Percentiles rank a stretch among this genome's conserved stretches.
These are phyloP conservation scores for Callyntrura sp. DNA, from an alignment of 2,888 invertebrate genomes.

Conservation along the genomic window DNA sequence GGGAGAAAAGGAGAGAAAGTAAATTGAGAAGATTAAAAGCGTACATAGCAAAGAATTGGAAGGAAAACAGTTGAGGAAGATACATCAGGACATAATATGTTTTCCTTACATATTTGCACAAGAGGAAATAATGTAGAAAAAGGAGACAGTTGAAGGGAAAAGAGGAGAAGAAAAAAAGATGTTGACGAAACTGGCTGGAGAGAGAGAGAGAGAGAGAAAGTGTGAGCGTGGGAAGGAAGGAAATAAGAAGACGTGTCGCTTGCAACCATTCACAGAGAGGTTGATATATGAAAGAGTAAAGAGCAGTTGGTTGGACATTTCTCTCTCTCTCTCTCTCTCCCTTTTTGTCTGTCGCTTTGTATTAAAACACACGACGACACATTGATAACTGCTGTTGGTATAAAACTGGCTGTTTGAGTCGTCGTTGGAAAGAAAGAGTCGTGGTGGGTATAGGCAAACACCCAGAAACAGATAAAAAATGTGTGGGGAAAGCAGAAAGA, in stretches of 20 bases:
- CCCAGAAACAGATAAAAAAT: background rate
- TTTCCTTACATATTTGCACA: conserved; percentile 56
- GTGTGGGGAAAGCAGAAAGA: background rate
- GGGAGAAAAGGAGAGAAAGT: conserved; percentile 63
- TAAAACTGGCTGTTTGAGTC: conserved; percentile 4
- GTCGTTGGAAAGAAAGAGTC: background rate
- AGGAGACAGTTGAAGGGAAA: background rate
- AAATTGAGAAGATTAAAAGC: conserved; percentile 68
- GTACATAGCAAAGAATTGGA: background rate
- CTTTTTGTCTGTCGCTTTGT: background rate
- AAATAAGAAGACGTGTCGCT: conserved; percentile 55
- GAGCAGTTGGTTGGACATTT: conserved; percentile 27
- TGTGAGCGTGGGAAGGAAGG: conserved; percentile 76
- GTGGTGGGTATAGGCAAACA: background rate
- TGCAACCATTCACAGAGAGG: conserved; percentile 55
- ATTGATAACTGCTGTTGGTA: background rate
- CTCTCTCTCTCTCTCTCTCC: background rate
- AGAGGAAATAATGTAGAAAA: conserved; percentile 61
- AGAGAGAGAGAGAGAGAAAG: conserved; percentile 20
- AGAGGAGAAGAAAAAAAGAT: conserved; percentile 52
- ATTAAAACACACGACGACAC: too few species aligned
- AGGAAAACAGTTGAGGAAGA: conserved; percentile 48
- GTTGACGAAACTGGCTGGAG: background rate
- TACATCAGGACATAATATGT: conserved; percentile 37
- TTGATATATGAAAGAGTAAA: conserved; percentile 57